These are phyloP conservation scores for Neogale vison DNA, from an alignment of 2,113 vertebrate genomes.

Conservation along the genomic window DNA sequence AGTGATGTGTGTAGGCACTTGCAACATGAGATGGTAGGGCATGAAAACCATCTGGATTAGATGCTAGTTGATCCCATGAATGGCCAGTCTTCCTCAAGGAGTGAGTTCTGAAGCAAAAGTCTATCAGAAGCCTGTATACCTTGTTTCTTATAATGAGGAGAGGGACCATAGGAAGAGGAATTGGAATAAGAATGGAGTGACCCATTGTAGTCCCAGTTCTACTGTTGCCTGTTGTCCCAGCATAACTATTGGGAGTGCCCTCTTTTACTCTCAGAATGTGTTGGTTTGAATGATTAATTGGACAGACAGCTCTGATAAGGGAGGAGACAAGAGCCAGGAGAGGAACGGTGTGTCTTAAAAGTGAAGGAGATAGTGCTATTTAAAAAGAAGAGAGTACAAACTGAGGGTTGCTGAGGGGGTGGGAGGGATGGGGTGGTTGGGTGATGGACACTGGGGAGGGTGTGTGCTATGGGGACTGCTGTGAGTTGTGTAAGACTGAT, in stretches of 20 bases:
- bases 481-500: no score
- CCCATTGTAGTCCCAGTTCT: not conserved
- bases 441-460: no score
- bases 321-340: not conserved
- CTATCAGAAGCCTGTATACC: not conserved
- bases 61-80: not conserved
- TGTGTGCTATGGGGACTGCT: no score
- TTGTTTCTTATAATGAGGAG: not conserved
- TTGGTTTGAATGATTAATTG: not conserved
- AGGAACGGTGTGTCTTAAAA: not conserved
- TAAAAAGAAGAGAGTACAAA: not conserved
- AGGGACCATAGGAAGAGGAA: not conserved
- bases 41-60: not conserved
- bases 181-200: not conserved
- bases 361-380: not conserved
- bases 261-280: not conserved
- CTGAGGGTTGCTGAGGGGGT: no score
- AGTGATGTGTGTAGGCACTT: not conserved
- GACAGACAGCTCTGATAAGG: not conserved
- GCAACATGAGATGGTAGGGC: not conserved
- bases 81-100: not conserved
- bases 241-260: not conserved
- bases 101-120: not conserved
- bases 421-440: no score
- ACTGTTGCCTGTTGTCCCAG: not conserved